Percentiles rank a stretch among this genome's conserved stretches.
These are phyloP conservation scores for Turdus rufiventris DNA, from an alignment of 2,113 vertebrate genomes.

Conservation along the genomic window DNA sequence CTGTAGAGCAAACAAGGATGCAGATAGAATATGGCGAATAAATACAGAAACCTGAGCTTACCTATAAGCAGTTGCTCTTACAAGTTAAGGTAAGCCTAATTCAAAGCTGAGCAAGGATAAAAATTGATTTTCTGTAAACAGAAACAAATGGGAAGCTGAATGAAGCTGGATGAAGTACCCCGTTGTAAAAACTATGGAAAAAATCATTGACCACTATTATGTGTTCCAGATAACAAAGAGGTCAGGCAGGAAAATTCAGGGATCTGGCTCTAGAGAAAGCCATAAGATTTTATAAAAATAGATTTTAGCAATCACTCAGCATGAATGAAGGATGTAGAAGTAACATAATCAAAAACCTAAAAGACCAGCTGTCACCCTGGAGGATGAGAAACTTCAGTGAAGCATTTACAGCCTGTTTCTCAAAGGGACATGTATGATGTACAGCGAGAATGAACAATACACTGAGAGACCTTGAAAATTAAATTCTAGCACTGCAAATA, in stretches of 20 bases:
- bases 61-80: not conserved
- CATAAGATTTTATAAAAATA: not conserved
- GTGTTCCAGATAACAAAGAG: not conserved
- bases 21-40: not conserved
- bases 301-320: not conserved
- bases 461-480: not conserved
- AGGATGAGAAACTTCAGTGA: not conserved
- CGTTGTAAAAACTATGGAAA: not conserved
- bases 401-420: not conserved
- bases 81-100: not conserved
- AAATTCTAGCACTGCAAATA: not conserved
- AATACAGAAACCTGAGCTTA: not conserved
- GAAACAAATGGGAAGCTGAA: not conserved
- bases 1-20: not conserved
- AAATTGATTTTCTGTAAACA: not conserved
- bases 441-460: not conserved
- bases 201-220: accelerated
- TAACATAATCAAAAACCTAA: not conserved
- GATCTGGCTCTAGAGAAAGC: not conserved
- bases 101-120: not conserved
- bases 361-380: not conserved
- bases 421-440: not conserved
- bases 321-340: not conserved
- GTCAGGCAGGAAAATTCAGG: not conserved
- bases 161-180: not conserved